Evolutionary conservation across 1,140 invertebrate species (phyloP).

Genomic region (Anastrepha obliqua): DNA sequence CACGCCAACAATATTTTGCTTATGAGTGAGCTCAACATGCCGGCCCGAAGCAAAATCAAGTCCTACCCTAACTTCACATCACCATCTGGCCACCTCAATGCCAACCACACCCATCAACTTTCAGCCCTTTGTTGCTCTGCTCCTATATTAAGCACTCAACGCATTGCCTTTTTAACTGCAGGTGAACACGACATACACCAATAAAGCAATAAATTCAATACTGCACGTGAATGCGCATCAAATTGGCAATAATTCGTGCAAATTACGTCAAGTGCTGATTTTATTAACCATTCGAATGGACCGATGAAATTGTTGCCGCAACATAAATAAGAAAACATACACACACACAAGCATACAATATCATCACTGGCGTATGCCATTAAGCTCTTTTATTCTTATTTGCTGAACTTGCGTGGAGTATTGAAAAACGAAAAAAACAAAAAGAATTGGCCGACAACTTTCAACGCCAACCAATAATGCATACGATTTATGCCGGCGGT

Average conservation of each 20-base stretch:
- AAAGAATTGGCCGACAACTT: background rate
- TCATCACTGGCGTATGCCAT: background rate
- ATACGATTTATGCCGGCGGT: conserved; percentile 41
- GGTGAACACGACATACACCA: background rate
- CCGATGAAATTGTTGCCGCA: conserved; percentile 43
- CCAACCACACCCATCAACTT: too few relatives aligned
- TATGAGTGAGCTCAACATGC: too few relatives aligned
- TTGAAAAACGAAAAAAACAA: background rate
- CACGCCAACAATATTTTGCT: too few relatives aligned
- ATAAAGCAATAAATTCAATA: conserved; percentile 29
- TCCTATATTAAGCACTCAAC: background rate
- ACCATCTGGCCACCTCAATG: too few relatives aligned
- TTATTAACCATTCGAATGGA: conserved; percentile 41
- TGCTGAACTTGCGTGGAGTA: background rate
- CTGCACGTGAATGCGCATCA: conserved; percentile 32
- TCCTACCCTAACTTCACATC: too few relatives aligned
- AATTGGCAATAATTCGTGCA: conserved; percentile 50
- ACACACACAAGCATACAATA: background rate
- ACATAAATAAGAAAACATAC: conserved; percentile 14
- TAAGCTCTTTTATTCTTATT: background rate
- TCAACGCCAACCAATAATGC: conserved; percentile 28
- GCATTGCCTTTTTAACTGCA: background rate
- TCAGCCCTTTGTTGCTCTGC: too few relatives aligned
- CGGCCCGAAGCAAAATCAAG: too few relatives aligned
- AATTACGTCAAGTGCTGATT: conserved; percentile 53